Evolutionary conservation across 2,797 vertebrate species (phyloP).

Genomic region (Fratercula arctica): DNA sequence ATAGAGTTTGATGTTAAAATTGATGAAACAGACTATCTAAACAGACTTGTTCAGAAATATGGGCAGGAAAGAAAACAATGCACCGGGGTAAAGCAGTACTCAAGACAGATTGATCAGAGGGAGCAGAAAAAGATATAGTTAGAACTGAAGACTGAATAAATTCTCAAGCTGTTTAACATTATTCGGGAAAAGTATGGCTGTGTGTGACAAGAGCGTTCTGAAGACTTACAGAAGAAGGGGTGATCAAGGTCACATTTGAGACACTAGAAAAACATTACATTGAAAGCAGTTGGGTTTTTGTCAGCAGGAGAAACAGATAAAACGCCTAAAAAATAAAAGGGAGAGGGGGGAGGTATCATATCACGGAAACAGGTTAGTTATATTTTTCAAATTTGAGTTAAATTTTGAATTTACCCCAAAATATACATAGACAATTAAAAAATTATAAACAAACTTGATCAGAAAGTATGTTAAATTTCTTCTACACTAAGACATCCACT

Average conservation of each 20-base stretch:
- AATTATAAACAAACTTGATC: neutral
- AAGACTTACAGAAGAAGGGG: constrained; percentile 1
- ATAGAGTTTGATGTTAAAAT: constrained; percentile 49
- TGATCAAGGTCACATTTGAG: constrained; percentile 33
- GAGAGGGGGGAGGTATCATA: neutral
- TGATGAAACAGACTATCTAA: constrained; percentile 67
- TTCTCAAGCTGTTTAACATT: constrained; percentile 19
- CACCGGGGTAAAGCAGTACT: neutral
- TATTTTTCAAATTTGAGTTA: neutral
- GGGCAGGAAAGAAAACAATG: constrained; percentile 42
- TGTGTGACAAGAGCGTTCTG: constrained; percentile 1
- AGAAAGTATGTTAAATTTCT: neutral
- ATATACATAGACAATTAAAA: neutral
- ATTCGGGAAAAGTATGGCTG: neutral
- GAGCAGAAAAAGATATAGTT: constrained; percentile 8
- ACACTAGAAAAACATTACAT: neutral
- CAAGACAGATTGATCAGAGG: constrained; percentile 47
- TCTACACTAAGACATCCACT: neutral
- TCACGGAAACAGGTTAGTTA: neutral
- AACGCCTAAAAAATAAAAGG: neutral
- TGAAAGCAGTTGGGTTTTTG: neutral
- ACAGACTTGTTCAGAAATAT: constrained; percentile 31
- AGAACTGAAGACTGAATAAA: constrained; percentile 49
- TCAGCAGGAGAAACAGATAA: neutral
- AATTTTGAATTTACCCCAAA: neutral